A percentile compares a stretch with the other conserved stretches of the same genome.
These are phyloP conservation scores for Centruroides vittatus DNA, from an alignment of 1,140 invertebrate species.

Conservation along the genomic window DNA sequence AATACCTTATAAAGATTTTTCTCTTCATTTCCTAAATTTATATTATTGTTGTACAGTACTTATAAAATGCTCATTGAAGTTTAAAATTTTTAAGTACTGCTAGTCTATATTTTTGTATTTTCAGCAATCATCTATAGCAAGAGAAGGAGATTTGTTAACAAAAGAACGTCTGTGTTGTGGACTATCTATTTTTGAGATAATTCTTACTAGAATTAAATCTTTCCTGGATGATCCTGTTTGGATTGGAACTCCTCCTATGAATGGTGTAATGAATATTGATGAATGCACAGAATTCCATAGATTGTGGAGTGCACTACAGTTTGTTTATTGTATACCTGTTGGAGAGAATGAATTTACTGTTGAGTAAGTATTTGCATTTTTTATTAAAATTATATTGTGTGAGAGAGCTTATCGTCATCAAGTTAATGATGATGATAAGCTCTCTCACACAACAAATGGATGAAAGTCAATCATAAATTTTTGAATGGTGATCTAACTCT, in stretches of 20 bases:
- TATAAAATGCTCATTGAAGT: too few species aligned
- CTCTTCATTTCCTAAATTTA: too few species aligned
- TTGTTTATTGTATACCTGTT: constrained; percentile 94
- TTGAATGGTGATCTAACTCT: too few species aligned
- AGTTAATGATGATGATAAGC: too few species aligned
- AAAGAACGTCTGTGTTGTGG: constrained; percentile 95
- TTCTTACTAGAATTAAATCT: constrained; percentile 58
- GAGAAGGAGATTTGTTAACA: constrained; percentile 90
- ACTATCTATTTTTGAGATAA: constrained; percentile 92
- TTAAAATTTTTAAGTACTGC: too few species aligned
- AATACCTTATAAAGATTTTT: too few species aligned
- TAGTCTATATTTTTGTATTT: not conserved
- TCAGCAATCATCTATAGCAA: constrained; percentile 76
- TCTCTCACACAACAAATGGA: too few species aligned
- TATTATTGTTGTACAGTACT: too few species aligned
- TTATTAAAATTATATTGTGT: too few species aligned
- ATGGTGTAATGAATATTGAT: constrained; percentile 91
- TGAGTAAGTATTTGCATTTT: constrained; percentile 50
- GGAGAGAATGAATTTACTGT: constrained; percentile 95
- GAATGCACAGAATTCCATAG: constrained; percentile 96
- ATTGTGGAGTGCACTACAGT: constrained; percentile 95
- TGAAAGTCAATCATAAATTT: too few species aligned
- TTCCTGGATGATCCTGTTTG: constrained; percentile 80
- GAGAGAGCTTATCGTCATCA: too few species aligned
- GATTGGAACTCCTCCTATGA: constrained; percentile 72